These are phyloP conservation scores for Tetragonisca angustula DNA, from an alignment of 2,888 invertebrate genomes.

Conservation along the genomic window DNA sequence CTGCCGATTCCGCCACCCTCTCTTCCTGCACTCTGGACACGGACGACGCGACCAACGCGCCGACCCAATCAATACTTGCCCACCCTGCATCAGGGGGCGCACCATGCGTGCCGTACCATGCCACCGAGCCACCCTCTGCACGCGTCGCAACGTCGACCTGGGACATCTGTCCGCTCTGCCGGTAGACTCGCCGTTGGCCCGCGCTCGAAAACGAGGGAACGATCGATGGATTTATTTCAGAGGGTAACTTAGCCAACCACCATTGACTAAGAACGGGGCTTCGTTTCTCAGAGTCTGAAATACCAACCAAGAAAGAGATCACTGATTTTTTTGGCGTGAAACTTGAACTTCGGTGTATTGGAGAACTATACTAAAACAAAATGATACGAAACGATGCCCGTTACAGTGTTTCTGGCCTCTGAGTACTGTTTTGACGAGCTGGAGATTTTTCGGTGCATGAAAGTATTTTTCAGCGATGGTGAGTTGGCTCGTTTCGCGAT, in stretches of 20 bases:
- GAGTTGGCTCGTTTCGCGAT: no score
- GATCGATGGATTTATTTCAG: constrained; percentile 46
- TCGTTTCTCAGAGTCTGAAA: no score
- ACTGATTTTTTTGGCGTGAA: no score
- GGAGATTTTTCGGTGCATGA: no score
- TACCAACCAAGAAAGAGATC: no score
- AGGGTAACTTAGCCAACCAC: constrained; percentile 39
- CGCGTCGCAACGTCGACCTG: constrained; percentile 56
- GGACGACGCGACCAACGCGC: constrained; percentile 62
- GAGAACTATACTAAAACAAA: no score
- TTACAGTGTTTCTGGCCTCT: no score
- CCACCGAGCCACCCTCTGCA: constrained; percentile 40
- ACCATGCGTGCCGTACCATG: constrained; percentile 51
- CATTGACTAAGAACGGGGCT: no score
- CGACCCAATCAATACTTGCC: constrained; percentile 76
- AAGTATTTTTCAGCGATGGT: no score
- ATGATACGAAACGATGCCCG: no score
- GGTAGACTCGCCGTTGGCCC: not conserved
- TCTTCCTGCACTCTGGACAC: constrained; percentile 67
- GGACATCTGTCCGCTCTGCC: constrained; percentile 52
- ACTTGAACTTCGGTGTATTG: no score
- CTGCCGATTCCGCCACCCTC: constrained; percentile 75
- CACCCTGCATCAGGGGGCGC: constrained; percentile 78
- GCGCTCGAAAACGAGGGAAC: accelerated
- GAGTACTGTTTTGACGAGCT: no score